Percentiles rank a stretch among this genome's conserved stretches.
Conservation (phyloP, 2,888 invertebrate genomes). For the Machimus rusticus region DNA sequence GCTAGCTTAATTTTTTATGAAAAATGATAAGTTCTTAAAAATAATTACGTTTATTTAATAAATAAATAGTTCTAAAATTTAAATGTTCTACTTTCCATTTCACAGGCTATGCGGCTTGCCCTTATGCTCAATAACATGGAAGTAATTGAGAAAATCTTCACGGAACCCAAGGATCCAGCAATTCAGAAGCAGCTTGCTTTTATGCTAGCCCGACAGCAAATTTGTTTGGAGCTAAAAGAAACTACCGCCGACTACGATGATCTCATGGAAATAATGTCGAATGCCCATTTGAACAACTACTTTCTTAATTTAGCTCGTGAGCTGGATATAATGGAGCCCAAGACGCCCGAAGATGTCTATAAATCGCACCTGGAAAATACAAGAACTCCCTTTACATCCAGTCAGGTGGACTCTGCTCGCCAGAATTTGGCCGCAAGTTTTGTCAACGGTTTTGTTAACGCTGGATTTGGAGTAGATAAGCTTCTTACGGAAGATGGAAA, state of each 20-base stretch:
- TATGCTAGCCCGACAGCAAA: slow-evolving; percentile 94
- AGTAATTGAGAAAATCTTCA: slow-evolving; percentile 84
- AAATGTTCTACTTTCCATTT: not conserved
- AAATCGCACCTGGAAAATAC: slow-evolving; percentile 95
- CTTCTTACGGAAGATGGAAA: slow-evolving; percentile 85
- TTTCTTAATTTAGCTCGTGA: slow-evolving; percentile 94
- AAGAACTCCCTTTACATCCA: slow-evolving; percentile 76
- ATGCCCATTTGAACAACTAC: slow-evolving; percentile 90
- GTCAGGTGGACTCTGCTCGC: slow-evolving; percentile 90
- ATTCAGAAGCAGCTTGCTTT: slow-evolving; percentile 94
- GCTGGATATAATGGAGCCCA: slow-evolving; percentile 98
- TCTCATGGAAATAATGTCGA: slow-evolving; percentile 89
- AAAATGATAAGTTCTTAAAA: too few species aligned
- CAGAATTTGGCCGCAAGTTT: slow-evolving; percentile 97
- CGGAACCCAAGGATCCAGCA: slow-evolving; percentile 79
- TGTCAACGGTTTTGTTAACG: slow-evolving; percentile 98
- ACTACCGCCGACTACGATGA: slow-evolving; percentile 74
- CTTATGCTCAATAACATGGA: slow-evolving; percentile 86
- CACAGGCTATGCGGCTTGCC: slow-evolving; percentile 82
- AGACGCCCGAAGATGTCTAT: slow-evolving; percentile 98
- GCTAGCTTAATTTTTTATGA: too few species aligned
- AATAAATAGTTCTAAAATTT: not conserved
- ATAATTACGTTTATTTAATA: too few species aligned
- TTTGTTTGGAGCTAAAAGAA: slow-evolving; percentile 80
- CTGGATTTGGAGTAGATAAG: slow-evolving; percentile 96